Evolutionary conservation across 2,888 invertebrate genomes (phyloP).

Genomic region (Antheraea yamamai): DNA sequence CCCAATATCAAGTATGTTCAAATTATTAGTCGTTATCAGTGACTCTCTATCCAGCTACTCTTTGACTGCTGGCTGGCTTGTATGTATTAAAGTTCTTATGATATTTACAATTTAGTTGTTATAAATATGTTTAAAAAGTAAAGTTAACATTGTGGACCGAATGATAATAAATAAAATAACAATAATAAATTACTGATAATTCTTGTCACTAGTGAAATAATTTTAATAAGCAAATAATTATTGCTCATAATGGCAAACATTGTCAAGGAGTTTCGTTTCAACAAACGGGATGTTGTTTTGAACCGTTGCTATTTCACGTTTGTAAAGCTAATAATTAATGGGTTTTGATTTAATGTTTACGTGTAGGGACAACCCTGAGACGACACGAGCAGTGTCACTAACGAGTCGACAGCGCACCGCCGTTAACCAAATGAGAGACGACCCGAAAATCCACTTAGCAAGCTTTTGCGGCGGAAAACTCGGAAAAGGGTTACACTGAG

Average conservation of each 20-base stretch:
- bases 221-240: neutral
- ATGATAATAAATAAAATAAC: neutral
- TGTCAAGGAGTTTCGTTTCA: neutral
- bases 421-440: constrained; percentile 70
- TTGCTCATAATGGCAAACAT: neutral
- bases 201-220: neutral
- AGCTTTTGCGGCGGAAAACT: constrained; percentile 46
- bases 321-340: neutral
- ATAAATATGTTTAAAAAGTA: neutral
- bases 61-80: too few species aligned
- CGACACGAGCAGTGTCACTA: constrained; percentile 48
- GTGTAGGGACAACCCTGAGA: constrained; percentile 40
- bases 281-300: neutral
- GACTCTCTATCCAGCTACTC: too few species aligned
- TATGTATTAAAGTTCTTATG: neutral
- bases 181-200: neutral
- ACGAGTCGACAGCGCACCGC: constrained; percentile 67
- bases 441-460: constrained; percentile 79
- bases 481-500: constrained; percentile 42
- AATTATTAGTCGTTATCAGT: too few species aligned
- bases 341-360: constrained; percentile 4
- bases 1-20: too few species aligned
- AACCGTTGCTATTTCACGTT: neutral
- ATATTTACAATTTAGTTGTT: neutral
- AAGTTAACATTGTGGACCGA: neutral